Conservation (phyloP, 1,140 invertebrate species). For the Battus philenor region DNA sequence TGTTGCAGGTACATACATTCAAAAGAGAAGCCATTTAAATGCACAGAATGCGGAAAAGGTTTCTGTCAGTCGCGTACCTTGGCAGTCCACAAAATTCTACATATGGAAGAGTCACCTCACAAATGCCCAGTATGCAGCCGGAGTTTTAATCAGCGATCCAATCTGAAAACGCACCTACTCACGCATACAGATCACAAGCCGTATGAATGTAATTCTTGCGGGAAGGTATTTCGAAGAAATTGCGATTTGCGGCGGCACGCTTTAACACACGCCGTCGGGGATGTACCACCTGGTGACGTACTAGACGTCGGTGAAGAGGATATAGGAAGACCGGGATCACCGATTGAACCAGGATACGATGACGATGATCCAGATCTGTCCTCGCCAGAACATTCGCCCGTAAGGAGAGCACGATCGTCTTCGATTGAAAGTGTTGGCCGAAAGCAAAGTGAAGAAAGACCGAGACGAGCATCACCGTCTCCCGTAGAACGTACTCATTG, state of each 20-base stretch:
- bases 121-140: conserved; percentile 93
- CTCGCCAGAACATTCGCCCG: conserved; percentile 77
- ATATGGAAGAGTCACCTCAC: conserved; percentile 93
- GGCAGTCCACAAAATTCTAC: conserved; percentile 93
- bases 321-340: conserved; percentile 66
- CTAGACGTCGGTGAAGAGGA: conserved; percentile 80
- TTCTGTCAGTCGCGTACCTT: conserved; percentile 97
- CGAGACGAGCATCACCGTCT: conserved; percentile 52
- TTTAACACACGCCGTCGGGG: conserved; percentile 89
- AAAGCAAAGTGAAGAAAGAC: conserved; percentile 62
- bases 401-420: conserved; percentile 70
- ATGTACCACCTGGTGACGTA: conserved; percentile 84
- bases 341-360: conserved; percentile 75
- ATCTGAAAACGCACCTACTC: conserved; percentile 94
- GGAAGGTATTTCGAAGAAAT: conserved; percentile 90
- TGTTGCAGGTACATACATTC: conserved; percentile 93
- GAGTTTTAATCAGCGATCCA: conserved; percentile 93
- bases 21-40: conserved; percentile 98
- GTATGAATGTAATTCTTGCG: conserved; percentile 93
- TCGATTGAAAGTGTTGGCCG: conserved; percentile 67
- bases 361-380: conserved; percentile 78
- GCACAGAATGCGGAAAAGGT: conserved; percentile 95
- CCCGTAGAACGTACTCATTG: conserved; percentile 79
- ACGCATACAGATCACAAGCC: conserved; percentile 97
- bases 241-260: conserved; percentile 91